Percentiles rank a stretch among this genome's conserved stretches.
Evolutionary conservation across 2,888 invertebrate genomes (phyloP).

Genomic region (Notodonta ziczac): DNA sequence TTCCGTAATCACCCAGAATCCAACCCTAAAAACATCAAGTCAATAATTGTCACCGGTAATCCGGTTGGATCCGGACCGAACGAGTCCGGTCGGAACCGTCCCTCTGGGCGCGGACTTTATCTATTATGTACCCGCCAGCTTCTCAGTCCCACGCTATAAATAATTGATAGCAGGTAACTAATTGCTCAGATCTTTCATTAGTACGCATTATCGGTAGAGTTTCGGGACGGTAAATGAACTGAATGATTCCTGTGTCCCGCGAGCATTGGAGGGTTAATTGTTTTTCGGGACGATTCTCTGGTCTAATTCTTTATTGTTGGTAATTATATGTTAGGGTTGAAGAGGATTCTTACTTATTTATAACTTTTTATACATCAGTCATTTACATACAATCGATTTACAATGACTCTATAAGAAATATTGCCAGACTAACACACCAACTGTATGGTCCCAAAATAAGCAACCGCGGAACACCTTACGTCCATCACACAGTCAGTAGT

Average conservation of each 20-base stretch:
- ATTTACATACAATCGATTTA: too few species aligned
- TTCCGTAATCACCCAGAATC: conserved; percentile 8
- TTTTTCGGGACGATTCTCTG: neutral
- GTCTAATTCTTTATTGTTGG: neutral
- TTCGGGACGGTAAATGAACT: conserved; percentile 37
- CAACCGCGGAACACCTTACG: too few species aligned
- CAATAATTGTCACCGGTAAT: conserved; percentile 39
- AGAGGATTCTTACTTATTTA: too few species aligned
- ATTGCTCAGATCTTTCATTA: conserved; percentile 61
- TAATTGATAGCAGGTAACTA: conserved; percentile 67
- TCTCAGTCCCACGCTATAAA: conserved; percentile 47
- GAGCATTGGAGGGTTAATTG: conserved; percentile 8
- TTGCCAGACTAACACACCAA: too few species aligned
- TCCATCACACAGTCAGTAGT: too few species aligned
- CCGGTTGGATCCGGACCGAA: conserved; percentile 30
- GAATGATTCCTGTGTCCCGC: conserved; percentile 36
- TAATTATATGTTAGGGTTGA: neutral
- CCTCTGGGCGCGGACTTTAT: conserved; percentile 31
- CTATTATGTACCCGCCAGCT: conserved; percentile 34
- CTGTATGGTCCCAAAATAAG: too few species aligned
- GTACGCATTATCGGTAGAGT: conserved; percentile 46
- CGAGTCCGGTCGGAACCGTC: conserved; percentile 26
- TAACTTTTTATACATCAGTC: too few species aligned
- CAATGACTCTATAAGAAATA: too few species aligned
- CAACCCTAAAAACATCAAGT: conserved; percentile 19